Evolutionary conservation across 35 echinoderm and acorn worm genomes (phyloP).

Genomic region (Anneissia japonica): DNA sequence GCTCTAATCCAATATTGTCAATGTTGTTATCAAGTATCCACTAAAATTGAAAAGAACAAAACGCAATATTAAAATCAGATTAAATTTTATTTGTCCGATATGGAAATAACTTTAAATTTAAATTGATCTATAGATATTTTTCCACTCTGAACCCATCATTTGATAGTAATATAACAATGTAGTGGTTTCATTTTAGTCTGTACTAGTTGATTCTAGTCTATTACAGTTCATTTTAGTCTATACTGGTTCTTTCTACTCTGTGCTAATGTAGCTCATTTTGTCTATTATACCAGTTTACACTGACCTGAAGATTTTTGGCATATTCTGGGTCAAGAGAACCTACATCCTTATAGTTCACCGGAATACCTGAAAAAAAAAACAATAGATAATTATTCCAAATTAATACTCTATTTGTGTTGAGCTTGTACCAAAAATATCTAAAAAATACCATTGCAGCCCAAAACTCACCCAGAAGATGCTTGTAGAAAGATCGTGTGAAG

Average conservation of each 20-base stretch:
- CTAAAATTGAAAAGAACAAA: neutral
- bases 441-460: neutral
- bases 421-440: too few species aligned
- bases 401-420: too few species aligned
- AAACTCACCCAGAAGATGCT: slow-evolving; percentile 3
- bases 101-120: too few species aligned
- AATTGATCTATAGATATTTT: too few species aligned
- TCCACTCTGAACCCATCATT: too few species aligned
- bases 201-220: too few species aligned
- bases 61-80: neutral
- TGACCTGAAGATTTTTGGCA: slow-evolving; percentile 21
- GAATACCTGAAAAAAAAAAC: neutral
- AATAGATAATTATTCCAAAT: neutral
- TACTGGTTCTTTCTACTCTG: too few species aligned
- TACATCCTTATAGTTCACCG: slow-evolving; percentile 12
- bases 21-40: slow-evolving; percentile 16
- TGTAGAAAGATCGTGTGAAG: slow-evolving; percentile 10
- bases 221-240: too few species aligned
- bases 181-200: too few species aligned
- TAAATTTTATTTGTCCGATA: neutral
- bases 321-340: slow-evolving; percentile 10
- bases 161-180: too few species aligned
- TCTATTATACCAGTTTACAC: too few species aligned
- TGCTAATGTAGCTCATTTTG: too few species aligned
- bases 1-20: neutral